A percentile compares a stretch with the other conserved stretches of the same genome.
phyloP scores from a whole-genome alignment of 2,888 invertebrate genomes.

The Hoplodrina blanda region DNA sequence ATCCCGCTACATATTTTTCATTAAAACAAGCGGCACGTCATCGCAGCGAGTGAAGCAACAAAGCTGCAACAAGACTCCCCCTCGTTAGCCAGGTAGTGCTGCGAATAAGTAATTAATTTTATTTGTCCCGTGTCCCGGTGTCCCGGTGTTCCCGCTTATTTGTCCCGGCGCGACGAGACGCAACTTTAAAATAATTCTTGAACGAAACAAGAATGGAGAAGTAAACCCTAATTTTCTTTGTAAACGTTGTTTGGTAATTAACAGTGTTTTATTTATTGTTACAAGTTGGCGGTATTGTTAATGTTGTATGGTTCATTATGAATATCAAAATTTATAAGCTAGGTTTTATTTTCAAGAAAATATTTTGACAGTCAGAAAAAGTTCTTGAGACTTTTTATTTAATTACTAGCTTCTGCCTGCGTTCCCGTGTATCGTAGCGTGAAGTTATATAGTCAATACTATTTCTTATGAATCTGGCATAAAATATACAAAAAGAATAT shows the following conservation, averaged over 20 bases:
- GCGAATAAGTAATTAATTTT: slow-evolving; percentile 70
- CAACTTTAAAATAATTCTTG: slow-evolving; percentile 66
- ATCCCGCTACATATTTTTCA: slow-evolving; percentile 30
- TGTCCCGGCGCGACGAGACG: slow-evolving; percentile 55
- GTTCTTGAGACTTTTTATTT: too few relatives aligned
- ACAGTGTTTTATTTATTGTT: slow-evolving; percentile 46
- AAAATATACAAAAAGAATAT: too few relatives aligned
- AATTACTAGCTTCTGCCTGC: too few relatives aligned
- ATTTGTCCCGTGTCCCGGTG: slow-evolving; percentile 62
- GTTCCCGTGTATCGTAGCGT: too few relatives aligned
- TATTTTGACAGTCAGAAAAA: not conserved
- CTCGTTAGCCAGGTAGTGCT: slow-evolving; percentile 68
- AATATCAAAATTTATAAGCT: not conserved
- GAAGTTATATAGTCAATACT: too few relatives aligned
- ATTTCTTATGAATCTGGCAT: too few relatives aligned
- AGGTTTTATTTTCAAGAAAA: not conserved
- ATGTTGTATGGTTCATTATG: slow-evolving; percentile 21
- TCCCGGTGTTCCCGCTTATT: slow-evolving; percentile 52
- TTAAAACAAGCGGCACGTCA: slow-evolving; percentile 51
- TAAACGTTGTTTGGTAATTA: slow-evolving; percentile 56
- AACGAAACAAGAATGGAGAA: slow-evolving; percentile 52
- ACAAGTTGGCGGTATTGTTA: slow-evolving; percentile 8
- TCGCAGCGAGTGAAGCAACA: slow-evolving; percentile 29
- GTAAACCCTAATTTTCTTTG: slow-evolving; percentile 62
- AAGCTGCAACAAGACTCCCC: slow-evolving; percentile 49